These are phyloP conservation scores for Balearica regulorum DNA, from an alignment of 2,797 vertebrate genomes.

Conservation along the genomic window DNA sequence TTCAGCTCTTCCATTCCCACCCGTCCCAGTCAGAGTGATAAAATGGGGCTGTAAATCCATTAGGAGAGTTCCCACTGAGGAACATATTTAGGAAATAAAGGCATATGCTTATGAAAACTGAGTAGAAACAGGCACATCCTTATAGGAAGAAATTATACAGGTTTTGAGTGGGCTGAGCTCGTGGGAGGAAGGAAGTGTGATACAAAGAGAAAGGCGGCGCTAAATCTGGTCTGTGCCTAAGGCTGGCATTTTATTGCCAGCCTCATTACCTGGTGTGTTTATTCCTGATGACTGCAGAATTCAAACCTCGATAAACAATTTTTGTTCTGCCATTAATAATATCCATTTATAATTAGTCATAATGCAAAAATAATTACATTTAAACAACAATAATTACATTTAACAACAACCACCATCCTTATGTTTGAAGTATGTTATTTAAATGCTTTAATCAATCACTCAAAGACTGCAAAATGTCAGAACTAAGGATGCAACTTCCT, in stretches of 20 bases:
- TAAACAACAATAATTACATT: background rate
- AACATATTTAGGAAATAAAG: background rate
- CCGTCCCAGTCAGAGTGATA: background rate
- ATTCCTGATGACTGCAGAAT: background rate
- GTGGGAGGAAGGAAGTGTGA: slow-evolving; percentile 42
- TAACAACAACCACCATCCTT: background rate
- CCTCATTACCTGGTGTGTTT: slow-evolving; percentile 22
- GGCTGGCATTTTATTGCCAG: slow-evolving; percentile 35
- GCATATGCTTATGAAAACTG: background rate
- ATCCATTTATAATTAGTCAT: slow-evolving; percentile 14
- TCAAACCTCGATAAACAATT: background rate
- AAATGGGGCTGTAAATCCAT: background rate
- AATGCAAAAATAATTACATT: slow-evolving; percentile 17
- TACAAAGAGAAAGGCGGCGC: background rate
- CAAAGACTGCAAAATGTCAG: slow-evolving; percentile 23
- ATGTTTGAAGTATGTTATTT: background rate
- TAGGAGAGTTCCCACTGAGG: background rate
- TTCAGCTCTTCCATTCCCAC: background rate
- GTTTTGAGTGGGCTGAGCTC: slow-evolving; percentile 35
- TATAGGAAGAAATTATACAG: background rate
- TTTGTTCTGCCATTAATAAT: background rate
- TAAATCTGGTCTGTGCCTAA: slow-evolving; percentile 37
- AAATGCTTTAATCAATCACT: background rate
- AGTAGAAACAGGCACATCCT: slow-evolving; percentile 12
- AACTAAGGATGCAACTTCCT: background rate